Base-by-base conservation (phyloP, 2,888 invertebrate genomes). In the Hydropsyche betteni region DNA sequence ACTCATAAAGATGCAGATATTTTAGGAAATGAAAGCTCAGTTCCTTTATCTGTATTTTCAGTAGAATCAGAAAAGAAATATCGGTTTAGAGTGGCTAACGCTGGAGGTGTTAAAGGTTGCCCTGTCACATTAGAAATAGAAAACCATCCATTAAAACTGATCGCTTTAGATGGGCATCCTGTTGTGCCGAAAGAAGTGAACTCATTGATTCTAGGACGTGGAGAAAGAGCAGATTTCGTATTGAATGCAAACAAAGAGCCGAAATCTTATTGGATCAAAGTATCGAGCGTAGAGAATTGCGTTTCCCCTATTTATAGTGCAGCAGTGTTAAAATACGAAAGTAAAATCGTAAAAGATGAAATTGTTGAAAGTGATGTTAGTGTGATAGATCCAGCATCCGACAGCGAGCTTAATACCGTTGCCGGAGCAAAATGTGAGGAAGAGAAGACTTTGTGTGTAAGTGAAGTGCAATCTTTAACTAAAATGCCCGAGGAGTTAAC, bases 201-300 rank as follows among this genome's bases (percentile, higher is more conserved):
- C 61, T 87, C 89, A 5, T 85, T 93, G 55, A 87, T 86, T 72
- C 81, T 93, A 50, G 88, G 89, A 4, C 89, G 91, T 85, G 94
- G 94, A 3, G 94, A 95, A 83, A 87, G 94, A 72, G 89, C 90
- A 8, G 94, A 94, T 83, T 91, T 94, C 80, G 87, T 94, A 73
- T 80, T 95, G 74, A 88, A 89, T 74, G 90, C 93, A 10, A 88
- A 88, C 80, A 89, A 87, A 81, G 83, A 84, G 36, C 82, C 86
- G 0, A 88, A 87, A 14, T 86, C 86, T 3, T 93, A 93, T 81
- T 89, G 89, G 85, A 87, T 94, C 75, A 88, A 85, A 80, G 89
- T 89, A 16, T 81, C 84, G 64, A 88, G 88, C 0, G 86, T 88
- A 24, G 85, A 86, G 70, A 84, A 85, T 77, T 89, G 89, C 77